phyloP scores from a whole-genome alignment of 2,888 invertebrate species.

The Dryobota labecula region DNA sequence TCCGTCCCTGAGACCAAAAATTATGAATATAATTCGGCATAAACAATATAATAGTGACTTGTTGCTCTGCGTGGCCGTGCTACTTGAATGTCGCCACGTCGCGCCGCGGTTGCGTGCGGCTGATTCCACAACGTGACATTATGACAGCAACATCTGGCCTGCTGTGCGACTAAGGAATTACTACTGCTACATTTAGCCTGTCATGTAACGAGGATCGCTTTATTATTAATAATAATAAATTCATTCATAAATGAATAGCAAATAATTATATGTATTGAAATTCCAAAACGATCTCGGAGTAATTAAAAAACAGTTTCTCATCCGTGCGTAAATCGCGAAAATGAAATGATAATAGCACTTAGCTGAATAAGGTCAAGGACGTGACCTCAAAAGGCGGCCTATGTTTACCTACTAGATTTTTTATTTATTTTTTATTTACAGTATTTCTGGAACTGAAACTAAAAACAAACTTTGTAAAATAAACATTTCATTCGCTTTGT shows the following conservation, averaged over 20 bases:
- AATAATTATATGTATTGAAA: conserved; percentile 18
- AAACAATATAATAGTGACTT: conserved; percentile 65
- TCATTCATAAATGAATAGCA: conserved; percentile 6
- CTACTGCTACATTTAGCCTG: conserved; percentile 52
- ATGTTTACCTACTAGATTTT: conserved; percentile 12
- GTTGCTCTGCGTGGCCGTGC: conserved; percentile 59
- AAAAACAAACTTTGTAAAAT: conserved; percentile 1
- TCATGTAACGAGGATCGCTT: conserved; percentile 35
- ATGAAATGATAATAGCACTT: conserved; percentile 45
- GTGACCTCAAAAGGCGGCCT: conserved; percentile 16
- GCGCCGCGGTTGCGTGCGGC: conserved; percentile 61
- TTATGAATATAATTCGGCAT: conserved; percentile 65
- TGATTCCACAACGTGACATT: conserved; percentile 61
- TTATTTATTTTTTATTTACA: conserved; percentile 11
- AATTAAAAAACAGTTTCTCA: conserved; percentile 33
- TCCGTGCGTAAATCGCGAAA: conserved; percentile 21
- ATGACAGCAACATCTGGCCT: conserved; percentile 65
- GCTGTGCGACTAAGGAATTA: conserved; percentile 61
- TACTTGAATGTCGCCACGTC: conserved; percentile 47
- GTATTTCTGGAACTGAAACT: conserved; percentile 14
- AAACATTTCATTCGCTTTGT: conserved; percentile 8
- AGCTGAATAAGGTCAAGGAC: conserved; percentile 35
- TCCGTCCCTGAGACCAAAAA: conserved; percentile 60
- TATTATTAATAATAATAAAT: conserved; percentile 48
- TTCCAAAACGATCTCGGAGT: neutral